Base-by-base conservation (phyloP, 2,113 vertebrate genomes). In the Sceloporus undulatus region DNA sequence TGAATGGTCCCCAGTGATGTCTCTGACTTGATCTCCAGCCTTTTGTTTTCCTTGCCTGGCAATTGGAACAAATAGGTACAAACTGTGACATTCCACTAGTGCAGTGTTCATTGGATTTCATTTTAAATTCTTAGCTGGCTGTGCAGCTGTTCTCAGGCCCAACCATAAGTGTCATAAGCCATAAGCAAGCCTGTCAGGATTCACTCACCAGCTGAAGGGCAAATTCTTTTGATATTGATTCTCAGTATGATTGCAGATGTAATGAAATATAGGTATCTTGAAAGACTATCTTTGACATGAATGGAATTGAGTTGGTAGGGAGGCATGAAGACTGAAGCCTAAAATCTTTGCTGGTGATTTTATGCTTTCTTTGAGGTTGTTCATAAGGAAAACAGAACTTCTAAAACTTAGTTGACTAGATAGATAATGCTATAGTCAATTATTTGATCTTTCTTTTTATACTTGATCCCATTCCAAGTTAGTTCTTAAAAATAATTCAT, bases 191-290 rank as follows among this genome's bases (percentile, higher is more conserved):
- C 42, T 82, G 54, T 75, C 79, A 87, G 70, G 16, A 75, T 62
- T 9, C 11, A 75, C 2, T 87, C 27, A 14, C 54, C 42, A 27
- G 56, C 56, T 76, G 59, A 88, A 82, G 40, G 40, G 42, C 71
- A 83, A 76, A 83, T n/a, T 82, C 65, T 40, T 29, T 87, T n/a
- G 79, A 34, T 75, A 82, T 75, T 82, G 54, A 82, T 81, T 87
- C 62, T 82, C 38, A 75, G 54, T 82, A 81, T 81, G 34, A 42
- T 74, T 62, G 79, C 29, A 81, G 54, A 87, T n/a, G 14, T 74
- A 74, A 65, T 80, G 85, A 87, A 80, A 80, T 14, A 23, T 68
- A 65, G 19, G 40, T 10, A 87, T 48, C 54, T 74, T 79, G 19
- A 74, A 87, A 65, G 5, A 40, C 86, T 82, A 11, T 62, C 21